phyloP scores from a whole-genome alignment of 2,797 vertebrate species.

The Sebastes taczanowskii region DNA sequence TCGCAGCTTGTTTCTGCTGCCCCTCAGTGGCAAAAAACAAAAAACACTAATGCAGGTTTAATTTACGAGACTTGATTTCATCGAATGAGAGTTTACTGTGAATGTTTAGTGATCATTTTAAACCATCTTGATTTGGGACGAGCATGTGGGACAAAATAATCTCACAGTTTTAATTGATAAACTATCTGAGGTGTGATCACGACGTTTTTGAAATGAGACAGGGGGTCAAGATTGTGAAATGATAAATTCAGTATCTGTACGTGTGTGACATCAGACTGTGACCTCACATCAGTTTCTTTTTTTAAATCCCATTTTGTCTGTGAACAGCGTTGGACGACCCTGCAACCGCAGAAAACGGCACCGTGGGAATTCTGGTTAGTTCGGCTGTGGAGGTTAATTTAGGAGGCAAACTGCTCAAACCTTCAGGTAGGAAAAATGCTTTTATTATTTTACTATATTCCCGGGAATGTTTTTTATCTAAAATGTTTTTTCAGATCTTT shows the following conservation, averaged over 20 bases:
- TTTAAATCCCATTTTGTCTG: not conserved
- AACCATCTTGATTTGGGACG: not conserved
- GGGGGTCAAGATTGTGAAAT: not conserved
- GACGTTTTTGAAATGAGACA: not conserved
- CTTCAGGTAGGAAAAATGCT: constrained; percentile 86
- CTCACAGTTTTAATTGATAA: not conserved
- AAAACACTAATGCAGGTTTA: not conserved
- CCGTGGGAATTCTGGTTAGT: constrained; percentile 93
- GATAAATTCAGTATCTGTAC: not conserved
- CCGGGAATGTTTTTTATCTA: not conserved
- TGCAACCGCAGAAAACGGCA: constrained; percentile 88
- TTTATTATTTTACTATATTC: not conserved
- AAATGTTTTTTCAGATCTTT: not conserved
- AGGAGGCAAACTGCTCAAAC: constrained; percentile 89
- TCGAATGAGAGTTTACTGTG: not conserved
- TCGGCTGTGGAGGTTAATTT: constrained; percentile 93
- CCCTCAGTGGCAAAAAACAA: fast-evolving
- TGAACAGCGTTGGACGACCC: constrained; percentile 84
- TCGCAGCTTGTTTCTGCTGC: not conserved
- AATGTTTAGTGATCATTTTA: not conserved
- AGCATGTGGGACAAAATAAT: not conserved
- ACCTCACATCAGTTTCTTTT: not conserved
- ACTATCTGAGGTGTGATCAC: fast-evolving
- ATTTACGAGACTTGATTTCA: not conserved
- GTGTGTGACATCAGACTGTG: not conserved